Conservation (phyloP, 2,888 invertebrate genomes). For the Eupeodes latifasciatus region DNA sequence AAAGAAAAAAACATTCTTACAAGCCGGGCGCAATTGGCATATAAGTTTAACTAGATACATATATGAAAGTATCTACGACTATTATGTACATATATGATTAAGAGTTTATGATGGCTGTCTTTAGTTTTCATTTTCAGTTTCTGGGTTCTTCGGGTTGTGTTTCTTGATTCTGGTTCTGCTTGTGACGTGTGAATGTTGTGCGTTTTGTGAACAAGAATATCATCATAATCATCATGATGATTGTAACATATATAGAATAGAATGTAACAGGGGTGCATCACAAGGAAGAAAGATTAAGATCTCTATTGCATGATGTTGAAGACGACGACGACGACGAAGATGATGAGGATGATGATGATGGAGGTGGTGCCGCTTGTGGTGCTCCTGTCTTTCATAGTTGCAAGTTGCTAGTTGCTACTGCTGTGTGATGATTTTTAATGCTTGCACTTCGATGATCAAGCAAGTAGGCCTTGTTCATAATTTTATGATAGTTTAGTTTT, state of each 20-base stretch:
- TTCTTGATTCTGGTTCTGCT: not conserved
- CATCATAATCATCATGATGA: not conserved
- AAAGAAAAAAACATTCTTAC: constrained; percentile 49
- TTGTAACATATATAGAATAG: not conserved
- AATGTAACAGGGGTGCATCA: constrained; percentile 53
- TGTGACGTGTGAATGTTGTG: constrained; percentile 30
- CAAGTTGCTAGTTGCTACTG: constrained; percentile 23
- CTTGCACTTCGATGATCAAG: constrained; percentile 64
- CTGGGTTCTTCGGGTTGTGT: not conserved
- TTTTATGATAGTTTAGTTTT: constrained; percentile 68
- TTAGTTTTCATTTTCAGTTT: constrained; percentile 12
- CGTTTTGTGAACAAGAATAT: constrained; percentile 44
- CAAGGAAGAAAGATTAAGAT: constrained; percentile 60
- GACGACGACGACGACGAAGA: constrained; percentile 52
- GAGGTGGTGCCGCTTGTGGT: constrained; percentile 49
- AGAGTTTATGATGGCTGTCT: not conserved
- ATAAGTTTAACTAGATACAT: constrained; percentile 37
- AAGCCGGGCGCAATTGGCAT: constrained; percentile 54
- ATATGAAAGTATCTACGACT: not conserved
- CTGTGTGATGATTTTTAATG: constrained; percentile 58
- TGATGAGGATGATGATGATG: constrained; percentile 60
- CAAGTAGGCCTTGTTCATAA: constrained; percentile 71
- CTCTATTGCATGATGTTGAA: constrained; percentile 63
- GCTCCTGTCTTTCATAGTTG: constrained; percentile 26
- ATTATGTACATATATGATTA: too few relatives aligned